Evolutionary conservation across 2,888 invertebrate species (phyloP).

Genomic region (Troides oblongomaculatus): DNA sequence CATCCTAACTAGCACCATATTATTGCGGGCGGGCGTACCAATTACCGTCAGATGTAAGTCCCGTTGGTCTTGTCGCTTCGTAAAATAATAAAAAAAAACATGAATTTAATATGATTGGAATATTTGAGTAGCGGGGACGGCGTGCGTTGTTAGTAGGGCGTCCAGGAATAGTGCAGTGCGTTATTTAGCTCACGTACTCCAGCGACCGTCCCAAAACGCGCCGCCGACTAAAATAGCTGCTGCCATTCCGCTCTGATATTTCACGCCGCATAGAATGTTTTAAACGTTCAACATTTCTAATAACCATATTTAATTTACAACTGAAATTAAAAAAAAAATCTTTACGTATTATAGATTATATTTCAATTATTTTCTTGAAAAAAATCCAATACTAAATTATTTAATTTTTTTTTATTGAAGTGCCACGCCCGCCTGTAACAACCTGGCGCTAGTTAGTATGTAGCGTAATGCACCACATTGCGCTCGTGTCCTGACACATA

Average conservation of each 20-base stretch:
- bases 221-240: conserved; percentile 69
- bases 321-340: background rate
- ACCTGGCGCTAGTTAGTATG: too few species aligned
- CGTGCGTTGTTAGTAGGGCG: conserved; percentile 63
- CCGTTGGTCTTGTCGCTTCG: too few species aligned
- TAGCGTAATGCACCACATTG: too few species aligned
- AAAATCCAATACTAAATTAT: too few species aligned
- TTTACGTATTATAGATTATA: background rate
- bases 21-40: too few species aligned
- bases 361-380: too few species aligned
- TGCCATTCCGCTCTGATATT: conserved; percentile 52
- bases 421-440: too few species aligned
- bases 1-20: too few species aligned
- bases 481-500: too few species aligned
- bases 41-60: too few species aligned
- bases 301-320: background rate
- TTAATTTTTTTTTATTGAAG: too few species aligned
- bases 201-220: conserved; percentile 63
- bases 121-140: conserved; percentile 49
- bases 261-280: conserved; percentile 45
- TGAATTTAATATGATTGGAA: conserved; percentile 7
- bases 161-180: conserved; percentile 62
- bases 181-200: conserved; percentile 69
- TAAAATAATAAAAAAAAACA: too few species aligned
- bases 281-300: background rate